Conservation (phyloP, 2,113 vertebrate species). For the Sminthopsis crassicaudata region DNA sequence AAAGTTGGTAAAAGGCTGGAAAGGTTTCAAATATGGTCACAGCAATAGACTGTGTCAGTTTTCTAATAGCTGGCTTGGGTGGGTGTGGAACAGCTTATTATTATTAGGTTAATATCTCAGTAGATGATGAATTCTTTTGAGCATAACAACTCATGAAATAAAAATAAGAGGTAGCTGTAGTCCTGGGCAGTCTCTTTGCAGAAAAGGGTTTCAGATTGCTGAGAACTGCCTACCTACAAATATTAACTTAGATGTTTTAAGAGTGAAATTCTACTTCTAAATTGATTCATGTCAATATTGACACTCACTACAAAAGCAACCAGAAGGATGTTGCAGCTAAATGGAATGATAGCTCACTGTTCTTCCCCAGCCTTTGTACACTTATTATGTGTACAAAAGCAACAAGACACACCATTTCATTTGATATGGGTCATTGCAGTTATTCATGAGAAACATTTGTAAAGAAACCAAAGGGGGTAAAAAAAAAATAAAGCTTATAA, state of each 20-base stretch:
- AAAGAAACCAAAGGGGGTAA: neutral
- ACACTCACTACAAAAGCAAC: neutral
- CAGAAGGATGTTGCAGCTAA: neutral
- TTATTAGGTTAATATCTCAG: neutral
- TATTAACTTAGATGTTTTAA: neutral
- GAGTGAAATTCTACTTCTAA: neutral
- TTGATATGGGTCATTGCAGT: neutral
- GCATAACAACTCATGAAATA: neutral
- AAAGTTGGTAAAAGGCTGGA: too few species aligned
- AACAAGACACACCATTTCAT: neutral
- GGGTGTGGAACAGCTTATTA: neutral
- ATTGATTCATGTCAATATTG: neutral
- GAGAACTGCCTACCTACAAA: neutral
- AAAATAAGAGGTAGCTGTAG: neutral
- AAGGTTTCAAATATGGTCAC: neutral
- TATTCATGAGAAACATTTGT: neutral
- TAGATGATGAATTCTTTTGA: neutral
- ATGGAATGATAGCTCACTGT: neutral
- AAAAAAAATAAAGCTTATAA: too few species aligned
- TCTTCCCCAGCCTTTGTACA: neutral
- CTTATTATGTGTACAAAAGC: neutral
- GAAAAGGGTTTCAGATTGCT: neutral
- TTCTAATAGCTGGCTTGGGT: neutral
- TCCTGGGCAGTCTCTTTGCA: neutral
- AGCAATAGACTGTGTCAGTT: neutral